Evolutionary conservation across 1,140 invertebrate species (phyloP), one percentile per base, ranked within the genome.

Genomic region (Oncopeltus fasciatus): DNA sequence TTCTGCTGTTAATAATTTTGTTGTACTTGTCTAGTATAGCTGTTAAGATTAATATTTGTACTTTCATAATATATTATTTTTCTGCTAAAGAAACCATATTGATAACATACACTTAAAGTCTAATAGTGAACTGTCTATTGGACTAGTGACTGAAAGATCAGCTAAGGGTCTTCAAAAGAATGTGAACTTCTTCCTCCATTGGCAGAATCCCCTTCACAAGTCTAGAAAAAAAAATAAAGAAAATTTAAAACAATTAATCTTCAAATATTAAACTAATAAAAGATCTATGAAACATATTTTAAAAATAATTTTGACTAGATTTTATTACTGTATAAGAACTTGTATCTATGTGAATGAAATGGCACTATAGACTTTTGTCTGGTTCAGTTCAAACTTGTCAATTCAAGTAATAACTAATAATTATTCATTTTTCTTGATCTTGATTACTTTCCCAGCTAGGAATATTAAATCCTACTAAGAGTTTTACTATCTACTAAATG

Each of bases 121-220:
- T 57, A 57, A 57, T 57, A 57, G 56, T 57, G 28, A 57, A 57
- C 56, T 57, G 28, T 33, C 18, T 21, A 24, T 38, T 57, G 33
- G 56, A 57, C 56, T 57, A 57, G 56, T 57, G 26, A 31, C 33
- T 16, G 24, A 57, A 57, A 38, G n/a, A 14, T 29, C n/a, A 33
- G 21, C 31, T 57, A 57, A 18, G 56, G 16, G 18, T 57, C 28
- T 57, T 57, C 56, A 29, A 57, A 29, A 31, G 56, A 11, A 57
- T n/a, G 28, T 4, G 56, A 21, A 24, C 1, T 57, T 38, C 56
- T 62, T 51, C 60, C 31, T 18, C 60, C 60, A 44, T 62, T 62
- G 1, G 60, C 31, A n/a, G 46, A 16, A 24, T 38, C 60, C 16
- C 43, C 24, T 57, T 62, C 60, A 62, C 60, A 62, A 62, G 49